phyloP scores from a whole-genome alignment of 1,140 invertebrate genomes.

The roundworm (Caenorhabditis elegans) region WBcel235 BX284606.5:8679001-8679500 shows the following conservation, averaged over 20 bases:
- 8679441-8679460: neutral
- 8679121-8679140: neutral
- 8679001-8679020: too few species aligned
- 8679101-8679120: neutral
- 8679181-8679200: neutral
- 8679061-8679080: too few species aligned
- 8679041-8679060: neutral
- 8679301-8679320: conserved; percentile 27
- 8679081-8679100: neutral
- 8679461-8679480: neutral
- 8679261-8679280: neutral
- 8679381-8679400: conserved; percentile 43
- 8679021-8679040: too few species aligned
- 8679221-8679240: neutral
- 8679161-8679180: neutral
- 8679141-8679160: neutral
- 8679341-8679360: neutral
- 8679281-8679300: conserved; percentile 1
- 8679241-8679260: neutral
- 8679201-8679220: neutral
- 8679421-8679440: conserved; percentile 18
- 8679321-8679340: neutral
- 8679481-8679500: neutral
- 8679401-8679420: conserved; percentile 35
- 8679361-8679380: neutral